These are phyloP conservation scores for Sciurus vulgaris DNA, from an alignment of 2,797 vertebrate genomes.

Conservation along the genomic window DNA sequence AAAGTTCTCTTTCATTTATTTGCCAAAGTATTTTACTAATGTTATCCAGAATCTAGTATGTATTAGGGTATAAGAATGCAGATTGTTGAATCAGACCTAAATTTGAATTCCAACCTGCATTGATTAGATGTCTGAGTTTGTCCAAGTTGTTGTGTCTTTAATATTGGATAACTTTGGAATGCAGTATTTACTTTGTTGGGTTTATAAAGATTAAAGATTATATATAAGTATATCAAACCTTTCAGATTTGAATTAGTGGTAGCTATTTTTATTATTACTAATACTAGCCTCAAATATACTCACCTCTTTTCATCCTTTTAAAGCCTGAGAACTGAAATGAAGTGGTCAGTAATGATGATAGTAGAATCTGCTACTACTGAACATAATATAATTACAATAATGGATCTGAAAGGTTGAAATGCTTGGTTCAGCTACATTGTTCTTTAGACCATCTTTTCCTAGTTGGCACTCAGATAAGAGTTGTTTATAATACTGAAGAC, in stretches of 20 bases:
- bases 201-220: conserved; percentile 48
- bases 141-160: not conserved
- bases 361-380: not conserved
- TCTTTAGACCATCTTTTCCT: conserved; percentile 30
- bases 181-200: conserved; percentile 18
- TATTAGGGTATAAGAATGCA: not conserved
- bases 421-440: not conserved
- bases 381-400: not conserved
- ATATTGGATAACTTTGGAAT: not conserved
- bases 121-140: conserved; percentile 30
- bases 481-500: not conserved
- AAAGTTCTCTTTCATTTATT: not conserved
- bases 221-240: not conserved
- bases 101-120: conserved; percentile 2
- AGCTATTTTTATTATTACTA: conserved; percentile 20
- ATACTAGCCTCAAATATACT: not conserved
- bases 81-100: not conserved
- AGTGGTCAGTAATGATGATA: not conserved
- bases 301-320: conserved; percentile 12
- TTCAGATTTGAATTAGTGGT: not conserved
- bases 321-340: conserved; percentile 33
- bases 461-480: not conserved
- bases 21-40: not conserved
- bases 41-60: not conserved
- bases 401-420: conserved; percentile 44